Evolutionary conservation across 1,140 invertebrate genomes (phyloP).

Genomic region (Drosophila azteca): DNA sequence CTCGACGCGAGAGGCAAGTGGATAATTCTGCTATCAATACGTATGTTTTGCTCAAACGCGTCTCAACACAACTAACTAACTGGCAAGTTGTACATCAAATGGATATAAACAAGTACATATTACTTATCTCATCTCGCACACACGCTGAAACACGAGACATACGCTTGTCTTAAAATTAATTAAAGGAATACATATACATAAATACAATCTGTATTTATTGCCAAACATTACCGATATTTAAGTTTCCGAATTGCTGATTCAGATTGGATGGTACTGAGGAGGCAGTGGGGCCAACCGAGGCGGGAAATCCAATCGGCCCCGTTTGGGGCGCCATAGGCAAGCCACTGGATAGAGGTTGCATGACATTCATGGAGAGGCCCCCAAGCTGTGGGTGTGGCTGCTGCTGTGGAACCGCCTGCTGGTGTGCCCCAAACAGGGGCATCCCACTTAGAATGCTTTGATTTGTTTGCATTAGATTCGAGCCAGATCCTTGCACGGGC

Average conservation of each 20-base stretch:
- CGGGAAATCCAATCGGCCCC: slow-evolving; percentile 24
- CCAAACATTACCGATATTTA: slow-evolving; percentile 84
- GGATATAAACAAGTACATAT: slow-evolving; percentile 1
- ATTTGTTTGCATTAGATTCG: slow-evolving; percentile 79
- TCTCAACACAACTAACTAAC: slow-evolving; percentile 37
- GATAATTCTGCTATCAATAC: slow-evolving; percentile 40
- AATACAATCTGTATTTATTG: slow-evolving; percentile 70
- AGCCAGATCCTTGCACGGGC: slow-evolving; percentile 27
- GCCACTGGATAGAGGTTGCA: slow-evolving; percentile 63
- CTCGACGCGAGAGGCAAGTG: slow-evolving; percentile 20
- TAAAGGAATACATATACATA: slow-evolving; percentile 63
- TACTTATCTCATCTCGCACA: slow-evolving; percentile 4
- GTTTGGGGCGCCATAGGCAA: slow-evolving; percentile 36
- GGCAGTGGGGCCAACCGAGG: slow-evolving; percentile 30
- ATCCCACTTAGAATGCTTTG: slow-evolving; percentile 73
- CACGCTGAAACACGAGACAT: slow-evolving; percentile 39
- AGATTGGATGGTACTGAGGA: slow-evolving; percentile 70
- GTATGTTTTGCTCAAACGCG: slow-evolving; percentile 24
- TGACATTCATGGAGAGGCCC: slow-evolving; percentile 65
- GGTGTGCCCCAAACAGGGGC: slow-evolving; percentile 52
- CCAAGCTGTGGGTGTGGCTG: slow-evolving; percentile 50
- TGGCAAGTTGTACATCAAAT: slow-evolving; percentile 49
- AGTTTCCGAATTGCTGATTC: slow-evolving; percentile 83
- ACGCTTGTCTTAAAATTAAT: slow-evolving; percentile 52
- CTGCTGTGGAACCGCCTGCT: slow-evolving; percentile 40